Evolutionary conservation across 2,797 vertebrate species (phyloP).

Genomic region (Enteromius paludinosus): DNA sequence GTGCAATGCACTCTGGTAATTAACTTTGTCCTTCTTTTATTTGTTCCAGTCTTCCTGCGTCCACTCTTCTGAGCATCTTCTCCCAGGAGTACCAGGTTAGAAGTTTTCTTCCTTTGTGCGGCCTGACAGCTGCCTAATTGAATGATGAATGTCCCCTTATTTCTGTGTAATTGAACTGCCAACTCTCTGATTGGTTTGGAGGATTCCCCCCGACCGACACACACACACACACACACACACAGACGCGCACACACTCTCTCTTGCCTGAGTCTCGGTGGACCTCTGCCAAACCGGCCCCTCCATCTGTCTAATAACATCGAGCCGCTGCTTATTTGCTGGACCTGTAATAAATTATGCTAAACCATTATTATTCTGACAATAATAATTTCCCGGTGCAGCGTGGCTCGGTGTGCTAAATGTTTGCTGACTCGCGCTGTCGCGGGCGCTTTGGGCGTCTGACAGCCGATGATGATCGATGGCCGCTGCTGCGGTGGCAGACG

Average conservation of each 20-base stretch:
- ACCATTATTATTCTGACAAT: slow-evolving; percentile 99
- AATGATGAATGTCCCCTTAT: slow-evolving; percentile 99
- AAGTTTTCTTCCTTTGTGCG: slow-evolving; percentile 99
- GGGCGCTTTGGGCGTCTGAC: slow-evolving; percentile 97
- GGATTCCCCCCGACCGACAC: slow-evolving; percentile 84
- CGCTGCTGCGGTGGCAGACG: slow-evolving; percentile 96
- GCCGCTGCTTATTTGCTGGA: slow-evolving; percentile 99
- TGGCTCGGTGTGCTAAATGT: slow-evolving; percentile 99
- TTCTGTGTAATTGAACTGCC: slow-evolving; percentile 99
- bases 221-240: background rate
- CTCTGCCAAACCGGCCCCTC: slow-evolving; percentile 99
- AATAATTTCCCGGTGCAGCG: slow-evolving; percentile 99
- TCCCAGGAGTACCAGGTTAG: slow-evolving; percentile 99
- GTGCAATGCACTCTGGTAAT: slow-evolving; percentile 99
- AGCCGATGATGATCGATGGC: slow-evolving; percentile 99
- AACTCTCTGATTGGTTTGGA: slow-evolving; percentile 99
- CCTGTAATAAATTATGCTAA: slow-evolving; percentile 99
- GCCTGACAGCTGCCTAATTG: slow-evolving; percentile 99
- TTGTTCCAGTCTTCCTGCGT: slow-evolving; percentile 99
- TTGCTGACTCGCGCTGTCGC: slow-evolving; percentile 99
- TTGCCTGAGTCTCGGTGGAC: slow-evolving; percentile 95
- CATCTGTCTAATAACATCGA: slow-evolving; percentile 99
- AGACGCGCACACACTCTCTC: background rate
- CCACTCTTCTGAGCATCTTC: slow-evolving; percentile 99
- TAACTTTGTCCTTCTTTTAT: slow-evolving; percentile 99